Evolutionary conservation across 2,888 invertebrate species (phyloP).

Genomic region (Omphaloscelis lunosa): DNA sequence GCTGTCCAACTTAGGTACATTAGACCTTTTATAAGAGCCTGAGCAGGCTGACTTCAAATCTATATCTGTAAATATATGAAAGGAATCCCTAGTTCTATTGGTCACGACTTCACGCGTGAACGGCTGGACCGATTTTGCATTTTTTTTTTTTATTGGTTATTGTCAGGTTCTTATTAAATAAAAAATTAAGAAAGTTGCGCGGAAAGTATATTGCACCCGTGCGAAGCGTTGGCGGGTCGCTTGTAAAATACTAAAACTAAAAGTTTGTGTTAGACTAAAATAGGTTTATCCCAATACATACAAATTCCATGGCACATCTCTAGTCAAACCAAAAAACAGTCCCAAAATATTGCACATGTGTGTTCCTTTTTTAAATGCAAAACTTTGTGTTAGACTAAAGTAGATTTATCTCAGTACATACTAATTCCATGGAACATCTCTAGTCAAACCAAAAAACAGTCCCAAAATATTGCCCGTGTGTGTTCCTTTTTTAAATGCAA

Average conservation of each 20-base stretch:
- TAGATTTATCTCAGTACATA: neutral
- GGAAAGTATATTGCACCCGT: too few species aligned
- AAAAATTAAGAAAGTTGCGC: too few species aligned
- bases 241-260: too few species aligned
- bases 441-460: neutral
- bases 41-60: too few species aligned
- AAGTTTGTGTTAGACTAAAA: neutral
- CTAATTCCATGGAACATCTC: neutral
- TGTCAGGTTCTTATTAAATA: too few species aligned
- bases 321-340: neutral
- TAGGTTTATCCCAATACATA: neutral
- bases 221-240: too few species aligned
- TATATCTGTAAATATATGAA: too few species aligned
- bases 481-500: slow-evolving; percentile 22
- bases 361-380: slow-evolving; percentile 15
- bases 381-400: neutral
- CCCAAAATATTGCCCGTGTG: neutral
- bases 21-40: too few species aligned
- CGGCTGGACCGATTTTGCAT: too few species aligned
- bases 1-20: neutral
- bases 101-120: too few species aligned
- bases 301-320: neutral
- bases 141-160: too few species aligned
- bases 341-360: neutral
- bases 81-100: too few species aligned